These are phyloP conservation scores for Tor tambroides DNA, from an alignment of 2,113 vertebrate species.

Conservation along the genomic window DNA sequence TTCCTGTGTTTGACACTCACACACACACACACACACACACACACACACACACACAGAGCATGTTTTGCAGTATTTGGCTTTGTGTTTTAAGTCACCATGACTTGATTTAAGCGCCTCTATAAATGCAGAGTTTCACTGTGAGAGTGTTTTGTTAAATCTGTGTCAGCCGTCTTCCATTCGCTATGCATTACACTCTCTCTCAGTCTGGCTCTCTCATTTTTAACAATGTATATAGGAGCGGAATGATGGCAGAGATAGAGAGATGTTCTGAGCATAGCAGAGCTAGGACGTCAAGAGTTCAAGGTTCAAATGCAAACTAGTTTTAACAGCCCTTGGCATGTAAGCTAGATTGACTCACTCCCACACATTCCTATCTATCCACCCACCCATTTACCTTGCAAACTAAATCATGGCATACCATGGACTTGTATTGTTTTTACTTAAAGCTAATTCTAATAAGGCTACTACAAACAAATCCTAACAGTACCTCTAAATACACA, in stretches of 20 bases:
- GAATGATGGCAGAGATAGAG: background rate
- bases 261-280: background rate
- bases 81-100: background rate
- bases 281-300: background rate
- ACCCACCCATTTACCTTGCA: conserved; percentile 11
- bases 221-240: background rate
- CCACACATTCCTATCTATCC: background rate
- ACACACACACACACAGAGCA: background rate
- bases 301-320: conserved; percentile 18
- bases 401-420: background rate
- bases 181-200: background rate
- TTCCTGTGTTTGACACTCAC: conserved; percentile 13
- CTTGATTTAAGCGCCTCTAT: conserved; percentile 41
- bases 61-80: conserved; percentile 26
- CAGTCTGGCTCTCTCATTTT: background rate
- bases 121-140: conserved; percentile 13
- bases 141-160: conserved; percentile 7
- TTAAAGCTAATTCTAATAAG: background rate
- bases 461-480: background rate
- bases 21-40: background rate
- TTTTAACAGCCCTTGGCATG: conserved; percentile 13
- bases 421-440: background rate
- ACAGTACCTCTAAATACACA: background rate
- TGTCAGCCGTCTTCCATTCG: background rate
- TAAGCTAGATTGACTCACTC: background rate